Base-by-base conservation (phyloP, 2,888 invertebrate genomes). In the Poecilobothrus nobilitatus region DNA sequence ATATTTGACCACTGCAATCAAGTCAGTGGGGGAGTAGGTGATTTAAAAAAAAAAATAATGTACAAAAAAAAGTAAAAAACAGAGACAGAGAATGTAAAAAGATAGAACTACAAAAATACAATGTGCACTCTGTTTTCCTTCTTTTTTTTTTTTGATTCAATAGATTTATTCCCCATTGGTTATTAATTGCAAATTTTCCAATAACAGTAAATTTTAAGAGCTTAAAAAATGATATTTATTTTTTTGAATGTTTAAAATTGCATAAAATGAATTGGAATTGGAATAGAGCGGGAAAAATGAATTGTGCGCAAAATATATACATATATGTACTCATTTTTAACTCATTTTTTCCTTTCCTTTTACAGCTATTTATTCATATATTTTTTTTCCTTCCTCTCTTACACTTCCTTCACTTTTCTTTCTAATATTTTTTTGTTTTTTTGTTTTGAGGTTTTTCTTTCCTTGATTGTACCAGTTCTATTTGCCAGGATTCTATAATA, bases 181-280 rank as follows among this genome's bases (percentile, higher is more conserved):
- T 53, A 53, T 53, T 53, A 53, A 53, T 53, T 53, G 53, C 7
- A 53, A 53, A 53, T 53, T 53, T 53, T 53, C 18, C 53, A 53
- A 53, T 53, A 53, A 53, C 53, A 53, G 53, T 53, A 53, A 53
- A 53, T 53, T 53, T 53, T 53, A 53, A 53, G 53, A 53, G 53
- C 53, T 53, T 53, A 53, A 53, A 53, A 37, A 37, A 10, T 8
- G 8, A 37, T 37, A 37, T 37, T 37, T 37, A 10, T 37, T 37
- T 37, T 37, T 37, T 37, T 37, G 37, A 37, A 53, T 53, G 53
- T 53, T 53, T 2, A 53, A 53, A 53, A 53, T 6, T 53, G 53
- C 9, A 41, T 12, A 41, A 41, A 41, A n/a, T n/a, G n/a, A n/a
- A 53, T 53, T 12, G 6, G 6, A 53, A 53, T 18, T n/a, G n/a